phyloP scores from a whole-genome alignment of 2,888 invertebrate genomes.

The Diarsia brunnea region DNA sequence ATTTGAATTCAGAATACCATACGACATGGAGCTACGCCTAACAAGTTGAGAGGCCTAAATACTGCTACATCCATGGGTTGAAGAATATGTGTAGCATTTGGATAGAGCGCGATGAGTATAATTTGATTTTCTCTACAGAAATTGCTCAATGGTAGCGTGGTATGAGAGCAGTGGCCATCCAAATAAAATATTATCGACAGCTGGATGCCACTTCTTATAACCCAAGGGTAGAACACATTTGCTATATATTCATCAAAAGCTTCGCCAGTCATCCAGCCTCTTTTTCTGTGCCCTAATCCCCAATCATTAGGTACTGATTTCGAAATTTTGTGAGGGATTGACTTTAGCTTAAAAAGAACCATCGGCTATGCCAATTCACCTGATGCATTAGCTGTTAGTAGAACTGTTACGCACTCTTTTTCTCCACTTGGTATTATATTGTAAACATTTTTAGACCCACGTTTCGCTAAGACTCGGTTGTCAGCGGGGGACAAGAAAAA shows the following conservation, averaged over 20 bases:
- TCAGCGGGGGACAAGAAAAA: no score
- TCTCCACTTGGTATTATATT: background rate
- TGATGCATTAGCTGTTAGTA: background rate
- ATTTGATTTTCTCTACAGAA: background rate
- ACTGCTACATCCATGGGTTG: constrained; percentile 1
- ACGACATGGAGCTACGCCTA: no score
- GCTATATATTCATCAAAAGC: constrained; percentile 1
- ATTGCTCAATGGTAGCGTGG: no score
- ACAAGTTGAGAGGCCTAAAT: no score
- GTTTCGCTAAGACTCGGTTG: background rate
- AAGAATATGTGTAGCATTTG: constrained; percentile 3
- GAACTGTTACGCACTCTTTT: constrained; percentile 1
- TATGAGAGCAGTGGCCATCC: no score
- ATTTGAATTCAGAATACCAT: no score
- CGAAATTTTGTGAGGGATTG: background rate
- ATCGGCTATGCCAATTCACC: constrained; percentile 5
- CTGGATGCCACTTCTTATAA: no score
- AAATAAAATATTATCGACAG: no score
- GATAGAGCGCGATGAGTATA: background rate
- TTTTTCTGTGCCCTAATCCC: no score
- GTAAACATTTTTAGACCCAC: constrained; percentile 3
- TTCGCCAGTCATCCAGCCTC: no score
- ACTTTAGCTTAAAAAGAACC: constrained; percentile 4
- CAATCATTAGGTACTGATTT: no score
- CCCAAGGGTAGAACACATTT: background rate